phyloP scores from a whole-genome alignment of 1,140 invertebrate genomes.

The Drosophila albomicans region DNA sequence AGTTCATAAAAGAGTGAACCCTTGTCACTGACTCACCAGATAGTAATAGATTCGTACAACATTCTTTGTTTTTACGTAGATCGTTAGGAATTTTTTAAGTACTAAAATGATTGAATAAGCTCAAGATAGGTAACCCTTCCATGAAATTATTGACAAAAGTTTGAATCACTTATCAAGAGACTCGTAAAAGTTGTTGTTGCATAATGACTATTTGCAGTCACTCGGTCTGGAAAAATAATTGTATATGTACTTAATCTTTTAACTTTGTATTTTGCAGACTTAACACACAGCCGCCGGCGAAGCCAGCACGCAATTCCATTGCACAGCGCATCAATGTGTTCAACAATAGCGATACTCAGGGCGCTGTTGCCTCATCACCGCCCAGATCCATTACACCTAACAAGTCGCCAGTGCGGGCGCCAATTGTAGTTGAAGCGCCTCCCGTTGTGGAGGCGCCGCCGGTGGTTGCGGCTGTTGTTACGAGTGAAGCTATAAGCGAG shows the following conservation, averaged over 20 bases:
- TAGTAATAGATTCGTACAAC: no score
- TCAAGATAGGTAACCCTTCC: no score
- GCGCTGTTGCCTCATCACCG: slow-evolving; percentile 32
- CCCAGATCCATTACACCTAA: slow-evolving; percentile 43
- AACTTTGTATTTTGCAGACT: slow-evolving; percentile 44
- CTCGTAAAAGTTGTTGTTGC: no score
- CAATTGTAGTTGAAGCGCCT: slow-evolving; percentile 5
- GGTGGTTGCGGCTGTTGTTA: slow-evolving; percentile 64
- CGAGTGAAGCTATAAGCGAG: slow-evolving; percentile 41
- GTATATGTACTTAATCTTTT: neutral
- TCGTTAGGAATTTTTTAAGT: no score
- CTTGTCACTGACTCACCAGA: no score
- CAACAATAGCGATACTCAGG: slow-evolving; percentile 70
- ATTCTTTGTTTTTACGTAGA: no score
- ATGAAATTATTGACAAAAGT: no score
- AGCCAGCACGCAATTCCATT: slow-evolving; percentile 88
- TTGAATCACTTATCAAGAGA: no score
- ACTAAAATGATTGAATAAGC: no score
- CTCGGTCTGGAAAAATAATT: no score
- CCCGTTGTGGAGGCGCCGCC: slow-evolving; percentile 46
- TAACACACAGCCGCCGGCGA: slow-evolving; percentile 86
- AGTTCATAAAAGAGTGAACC: neutral
- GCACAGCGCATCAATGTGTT: slow-evolving; percentile 86
- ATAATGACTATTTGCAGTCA: no score
- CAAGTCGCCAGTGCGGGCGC: slow-evolving; percentile 9